Conservation (phyloP, 2,113 vertebrate genomes). For the Telmatochromis sp. region DNA sequence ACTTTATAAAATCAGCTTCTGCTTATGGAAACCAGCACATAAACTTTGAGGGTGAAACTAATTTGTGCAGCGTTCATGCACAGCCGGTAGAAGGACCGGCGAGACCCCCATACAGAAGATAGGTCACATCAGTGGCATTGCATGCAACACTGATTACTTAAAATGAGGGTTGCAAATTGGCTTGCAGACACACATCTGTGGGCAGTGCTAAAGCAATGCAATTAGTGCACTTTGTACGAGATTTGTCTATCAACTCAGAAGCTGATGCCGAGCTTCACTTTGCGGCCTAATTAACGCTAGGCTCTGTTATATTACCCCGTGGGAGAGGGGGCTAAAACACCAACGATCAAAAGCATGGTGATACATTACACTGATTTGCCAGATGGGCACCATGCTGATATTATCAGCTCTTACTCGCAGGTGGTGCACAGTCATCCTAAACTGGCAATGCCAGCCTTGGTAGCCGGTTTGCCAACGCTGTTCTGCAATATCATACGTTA, state of each 20-base stretch:
- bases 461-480: neutral
- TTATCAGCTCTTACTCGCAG: neutral
- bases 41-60: neutral
- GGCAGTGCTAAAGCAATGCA: neutral
- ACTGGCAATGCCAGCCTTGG: neutral
- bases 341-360: neutral
- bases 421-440: neutral
- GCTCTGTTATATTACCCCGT: neutral
- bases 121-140: neutral
- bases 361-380: constrained; percentile 5
- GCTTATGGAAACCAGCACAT: neutral
- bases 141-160: neutral
- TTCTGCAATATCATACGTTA: neutral
- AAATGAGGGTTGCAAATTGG: neutral
- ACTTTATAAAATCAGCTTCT: neutral
- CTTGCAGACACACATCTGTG: neutral
- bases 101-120: neutral
- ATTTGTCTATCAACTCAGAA: neutral
- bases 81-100: neutral
- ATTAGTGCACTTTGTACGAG: neutral
- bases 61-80: neutral
- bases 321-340: neutral
- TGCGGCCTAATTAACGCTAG: neutral
- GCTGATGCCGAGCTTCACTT: neutral
- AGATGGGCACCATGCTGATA: constrained; percentile 1